Evolutionary conservation across 2,113 vertebrate genomes (phyloP), one percentile per base, ranked within the genome.

Genomic region (Podiceps cristatus): DNA sequence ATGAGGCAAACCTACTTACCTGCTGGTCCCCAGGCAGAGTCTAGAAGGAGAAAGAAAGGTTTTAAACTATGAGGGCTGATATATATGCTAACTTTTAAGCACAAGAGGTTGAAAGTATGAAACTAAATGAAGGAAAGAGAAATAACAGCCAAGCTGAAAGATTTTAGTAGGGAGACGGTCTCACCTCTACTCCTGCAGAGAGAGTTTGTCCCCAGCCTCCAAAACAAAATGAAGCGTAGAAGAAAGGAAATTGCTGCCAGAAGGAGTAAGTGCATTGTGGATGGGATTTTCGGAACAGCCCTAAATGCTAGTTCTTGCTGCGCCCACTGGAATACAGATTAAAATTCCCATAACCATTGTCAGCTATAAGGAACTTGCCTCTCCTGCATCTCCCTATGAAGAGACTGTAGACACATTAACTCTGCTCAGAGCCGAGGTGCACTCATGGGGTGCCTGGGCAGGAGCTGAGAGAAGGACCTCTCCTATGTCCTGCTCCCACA

Each of bases 381-480:
- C 33, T 56, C 45, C 35, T 45, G 29, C 5, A 0, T 31, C 64
- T 11, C 7, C 37, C 11, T 44, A 13, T 18, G 28, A 63, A 22
- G 33, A 28, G 27, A 11, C 31, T 1, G 1, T 1, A n/a, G 49
- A n/a, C 13, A 40, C 18, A 7, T 7, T 10, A 35, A 33, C 10
- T 35, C 24, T n/a, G 18, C 58, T 47, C 42, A 9, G 50, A 58
- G 35, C 35, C 5, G 19, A 52, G 19, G 47, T 10, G 15, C 9
- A 2, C 18, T 33, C 23, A 5, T 4, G 33, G 63, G n/a, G 7
- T 5, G 5, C 23, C 49, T 10, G 28, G 40, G 50, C 45, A 28
- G 28, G 37, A 68, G 23, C 23, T n/a, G 8, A 37, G 45, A 53
- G 71, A 29, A 35, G 22, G 23, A 50, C 25, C 19, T 40, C 27